Evolutionary conservation across 2,797 vertebrate species (phyloP).

Genomic region (Pristis pectinata): DNA sequence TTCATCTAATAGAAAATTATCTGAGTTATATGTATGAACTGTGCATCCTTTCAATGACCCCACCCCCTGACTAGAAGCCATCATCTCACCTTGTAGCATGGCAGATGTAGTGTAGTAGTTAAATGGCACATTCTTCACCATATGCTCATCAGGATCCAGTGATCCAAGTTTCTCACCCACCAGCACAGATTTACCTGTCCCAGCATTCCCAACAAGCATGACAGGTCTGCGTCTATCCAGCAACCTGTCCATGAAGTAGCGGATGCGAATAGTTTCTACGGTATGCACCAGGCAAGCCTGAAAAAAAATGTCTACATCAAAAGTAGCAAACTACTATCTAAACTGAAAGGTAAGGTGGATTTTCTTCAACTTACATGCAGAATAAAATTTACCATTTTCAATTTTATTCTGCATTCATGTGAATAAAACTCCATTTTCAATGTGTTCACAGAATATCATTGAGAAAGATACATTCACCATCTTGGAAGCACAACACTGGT

Average conservation of each 20-base stretch:
- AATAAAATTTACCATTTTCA: background rate
- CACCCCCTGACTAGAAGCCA: no score
- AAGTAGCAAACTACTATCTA: background rate
- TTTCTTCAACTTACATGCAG: background rate
- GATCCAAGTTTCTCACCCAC: conserved; percentile 73
- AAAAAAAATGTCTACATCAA: background rate
- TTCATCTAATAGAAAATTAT: background rate
- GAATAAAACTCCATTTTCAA: background rate
- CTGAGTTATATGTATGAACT: background rate
- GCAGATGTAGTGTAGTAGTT: conserved; percentile 94
- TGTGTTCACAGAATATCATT: background rate
- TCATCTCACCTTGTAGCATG: conserved; percentile 80
- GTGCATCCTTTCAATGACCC: no score
- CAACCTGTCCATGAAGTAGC: conserved; percentile 78
- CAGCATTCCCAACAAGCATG: conserved; percentile 82
- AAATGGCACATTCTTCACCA: conserved; percentile 80
- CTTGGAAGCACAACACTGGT: background rate
- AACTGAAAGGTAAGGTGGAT: background rate
- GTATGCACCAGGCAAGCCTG: conserved; percentile 89
- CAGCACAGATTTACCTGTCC: conserved; percentile 83
- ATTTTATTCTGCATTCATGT: no score
- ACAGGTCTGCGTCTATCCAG: conserved; percentile 66
- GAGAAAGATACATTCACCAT: background rate
- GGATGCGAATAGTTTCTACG: conserved; percentile 71
- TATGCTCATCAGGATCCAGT: conserved; percentile 66